Base-by-base conservation (phyloP, 2,888 invertebrate species). In the Formica aserva region DNA sequence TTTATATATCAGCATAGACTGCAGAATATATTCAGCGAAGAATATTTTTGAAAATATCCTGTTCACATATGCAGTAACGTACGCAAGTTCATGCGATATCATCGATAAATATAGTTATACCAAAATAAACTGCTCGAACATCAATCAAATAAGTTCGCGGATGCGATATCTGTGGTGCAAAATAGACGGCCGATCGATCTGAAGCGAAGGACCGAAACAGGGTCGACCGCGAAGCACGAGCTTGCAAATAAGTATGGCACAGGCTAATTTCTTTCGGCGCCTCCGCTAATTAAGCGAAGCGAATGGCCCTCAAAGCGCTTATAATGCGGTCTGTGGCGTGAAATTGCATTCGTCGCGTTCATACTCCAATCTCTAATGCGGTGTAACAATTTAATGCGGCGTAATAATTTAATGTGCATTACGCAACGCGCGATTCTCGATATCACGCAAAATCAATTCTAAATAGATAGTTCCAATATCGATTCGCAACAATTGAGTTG, bases 321-420 rank as follows among this genome's bases (percentile, higher is more conserved):
- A n/a, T 48, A 78, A 78, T 72, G 26, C 72, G 78, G 45, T 60
- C 57, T 60, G 60, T 48, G 71, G 78, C 45, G 72, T 72, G 35
- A 78, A 78, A 72, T 78, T 78, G 45, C 45, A 72, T 72, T 78
- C 78, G 72, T 78, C 78, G 72, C 78, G 74, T 41, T 60, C 35
- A 60, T 71, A 72, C 26, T 60, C 74, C 72, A 45, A 60, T 71
- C 78, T 78, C 78, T 78, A 78, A 78, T 78, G 78, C 60, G 60
- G 41, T 60, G 78, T 71, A 78, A 72, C 78, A 78, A 60, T 60
- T 78, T 78, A 78, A 78, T 78, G 78, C 72, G 26, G 72, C 60
- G 78, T 78, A 78, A 78, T 78, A 78, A 78, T 78, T 78, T 72
- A 78, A 78, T 77, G 55, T 77, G 55, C 67, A 41, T 41, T 32